These are phyloP conservation scores for Protosalanx chinensis DNA, from an alignment of 2,797 vertebrate species.

Conservation along the genomic window DNA sequence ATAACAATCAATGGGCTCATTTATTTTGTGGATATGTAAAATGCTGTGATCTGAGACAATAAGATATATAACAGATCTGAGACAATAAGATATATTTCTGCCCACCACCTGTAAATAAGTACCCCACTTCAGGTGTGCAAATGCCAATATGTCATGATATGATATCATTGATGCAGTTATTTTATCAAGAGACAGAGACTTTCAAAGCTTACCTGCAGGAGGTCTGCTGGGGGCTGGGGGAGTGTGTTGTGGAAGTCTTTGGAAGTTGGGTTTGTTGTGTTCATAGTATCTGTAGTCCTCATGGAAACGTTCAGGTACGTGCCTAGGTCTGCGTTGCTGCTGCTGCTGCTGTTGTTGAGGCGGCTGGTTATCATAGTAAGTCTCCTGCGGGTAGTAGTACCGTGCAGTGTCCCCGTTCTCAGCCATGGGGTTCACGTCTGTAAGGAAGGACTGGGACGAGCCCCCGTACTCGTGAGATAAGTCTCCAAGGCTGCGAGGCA, in stretches of 20 bases:
- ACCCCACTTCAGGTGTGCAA: too few relatives aligned
- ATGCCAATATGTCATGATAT: too few relatives aligned
- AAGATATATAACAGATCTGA: too few relatives aligned
- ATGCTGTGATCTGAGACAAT: too few relatives aligned
- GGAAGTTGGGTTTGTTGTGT: constrained; percentile 82
- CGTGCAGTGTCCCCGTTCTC: constrained; percentile 87
- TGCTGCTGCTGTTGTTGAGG: constrained; percentile 32
- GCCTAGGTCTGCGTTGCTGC: constrained; percentile 63
- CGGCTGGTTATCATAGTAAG: constrained; percentile 80
- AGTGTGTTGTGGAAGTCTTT: constrained; percentile 76
- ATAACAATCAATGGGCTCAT: too few relatives aligned
- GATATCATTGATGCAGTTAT: not conserved
- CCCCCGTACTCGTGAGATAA: constrained; percentile 85
- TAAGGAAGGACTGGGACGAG: constrained; percentile 86
- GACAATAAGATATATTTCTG: too few relatives aligned
- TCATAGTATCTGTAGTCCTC: constrained; percentile 94
- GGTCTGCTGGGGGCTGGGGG: constrained; percentile 85
- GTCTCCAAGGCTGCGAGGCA: constrained; percentile 84
- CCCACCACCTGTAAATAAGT: too few relatives aligned
- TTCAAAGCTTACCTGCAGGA: constrained; percentile 74
- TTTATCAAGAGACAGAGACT: not conserved
- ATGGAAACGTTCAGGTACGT: constrained; percentile 78
- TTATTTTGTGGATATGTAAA: too few relatives aligned
- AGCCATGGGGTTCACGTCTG: constrained; percentile 75
- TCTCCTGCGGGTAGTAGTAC: constrained; percentile 82